Evolutionary conservation across 2,113 vertebrate species (phyloP).

Genomic region (Mus pahari): DNA sequence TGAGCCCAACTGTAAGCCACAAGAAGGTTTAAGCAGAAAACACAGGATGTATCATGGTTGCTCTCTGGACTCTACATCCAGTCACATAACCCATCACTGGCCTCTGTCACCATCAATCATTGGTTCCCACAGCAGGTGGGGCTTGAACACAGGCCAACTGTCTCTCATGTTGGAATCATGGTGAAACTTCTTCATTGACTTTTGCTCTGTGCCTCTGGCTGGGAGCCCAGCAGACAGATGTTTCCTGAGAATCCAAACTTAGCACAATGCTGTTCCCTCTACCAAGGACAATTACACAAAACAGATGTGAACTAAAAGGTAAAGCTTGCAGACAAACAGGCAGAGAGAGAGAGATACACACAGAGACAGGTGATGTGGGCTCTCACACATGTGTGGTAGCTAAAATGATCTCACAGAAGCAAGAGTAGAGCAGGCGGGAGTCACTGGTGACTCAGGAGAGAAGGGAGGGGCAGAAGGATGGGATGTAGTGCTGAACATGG

Average conservation of each 20-base stretch:
- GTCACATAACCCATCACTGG: not conserved
- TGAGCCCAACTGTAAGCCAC: not conserved
- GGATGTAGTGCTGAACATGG: not conserved
- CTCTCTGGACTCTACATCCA: accelerated
- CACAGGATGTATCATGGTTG: not conserved
- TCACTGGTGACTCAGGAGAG: not conserved
- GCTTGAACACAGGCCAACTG: not conserved
- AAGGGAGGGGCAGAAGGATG: not conserved
- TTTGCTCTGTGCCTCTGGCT: not conserved
- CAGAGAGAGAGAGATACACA: not conserved
- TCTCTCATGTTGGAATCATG: not conserved
- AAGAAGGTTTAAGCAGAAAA: not conserved
- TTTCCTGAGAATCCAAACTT: not conserved
- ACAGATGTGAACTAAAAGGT: not conserved
- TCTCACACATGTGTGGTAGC: not conserved
- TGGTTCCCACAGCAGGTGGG: not conserved
- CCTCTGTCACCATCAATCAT: too few relatives aligned
- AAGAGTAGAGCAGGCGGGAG: not conserved
- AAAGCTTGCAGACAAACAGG: not conserved
- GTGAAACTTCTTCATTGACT: not conserved
- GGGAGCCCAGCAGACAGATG: not conserved
- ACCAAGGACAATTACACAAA: not conserved
- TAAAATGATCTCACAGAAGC: not conserved
- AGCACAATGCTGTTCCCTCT: not conserved
- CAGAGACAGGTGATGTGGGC: not conserved